These are phyloP conservation scores for Octodon degus DNA, from an alignment of 2,113 vertebrate species.

Conservation along the genomic window DNA sequence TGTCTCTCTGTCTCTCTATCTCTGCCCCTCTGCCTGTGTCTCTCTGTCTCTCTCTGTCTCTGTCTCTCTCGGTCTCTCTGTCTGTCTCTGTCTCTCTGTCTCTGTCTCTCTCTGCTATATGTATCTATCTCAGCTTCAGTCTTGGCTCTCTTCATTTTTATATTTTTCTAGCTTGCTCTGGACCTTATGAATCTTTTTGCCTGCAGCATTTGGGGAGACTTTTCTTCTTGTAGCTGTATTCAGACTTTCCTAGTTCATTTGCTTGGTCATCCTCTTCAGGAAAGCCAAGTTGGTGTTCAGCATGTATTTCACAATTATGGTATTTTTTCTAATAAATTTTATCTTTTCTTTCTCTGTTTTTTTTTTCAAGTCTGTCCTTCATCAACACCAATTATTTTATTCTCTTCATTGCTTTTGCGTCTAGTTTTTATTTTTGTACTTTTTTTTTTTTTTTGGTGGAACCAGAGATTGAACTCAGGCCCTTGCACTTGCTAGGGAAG, in stretches of 20 bases:
- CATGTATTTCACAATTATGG: not conserved
- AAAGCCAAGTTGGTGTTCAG: not conserved
- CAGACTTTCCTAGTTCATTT: not conserved
- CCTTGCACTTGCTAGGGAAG: too few relatives aligned
- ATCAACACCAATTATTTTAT: not conserved
- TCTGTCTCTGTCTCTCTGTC: too few relatives aligned
- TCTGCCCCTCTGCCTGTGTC: not conserved
- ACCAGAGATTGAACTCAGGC: too few relatives aligned
- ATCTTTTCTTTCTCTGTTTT: not conserved
- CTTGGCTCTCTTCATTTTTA: not conserved
- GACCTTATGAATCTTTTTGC: not conserved
- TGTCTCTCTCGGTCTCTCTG: accelerated
- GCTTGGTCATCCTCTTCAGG: not conserved
- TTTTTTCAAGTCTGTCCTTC: not conserved
- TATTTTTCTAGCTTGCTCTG: not conserved
- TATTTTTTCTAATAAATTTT: not conserved
- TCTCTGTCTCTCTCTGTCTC: too few relatives aligned
- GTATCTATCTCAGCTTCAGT: not conserved
- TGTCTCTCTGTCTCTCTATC: too few relatives aligned
- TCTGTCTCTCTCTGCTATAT: too few relatives aligned
- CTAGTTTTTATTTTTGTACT: not conserved
- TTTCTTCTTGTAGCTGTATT: not conserved
- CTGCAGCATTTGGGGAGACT: not conserved
- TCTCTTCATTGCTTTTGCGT: not conserved
- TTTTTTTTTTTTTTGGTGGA: too few relatives aligned